Evolutionary conservation across 2,797 vertebrate species (phyloP).

Genomic region (Myotis daubentonii): DNA sequence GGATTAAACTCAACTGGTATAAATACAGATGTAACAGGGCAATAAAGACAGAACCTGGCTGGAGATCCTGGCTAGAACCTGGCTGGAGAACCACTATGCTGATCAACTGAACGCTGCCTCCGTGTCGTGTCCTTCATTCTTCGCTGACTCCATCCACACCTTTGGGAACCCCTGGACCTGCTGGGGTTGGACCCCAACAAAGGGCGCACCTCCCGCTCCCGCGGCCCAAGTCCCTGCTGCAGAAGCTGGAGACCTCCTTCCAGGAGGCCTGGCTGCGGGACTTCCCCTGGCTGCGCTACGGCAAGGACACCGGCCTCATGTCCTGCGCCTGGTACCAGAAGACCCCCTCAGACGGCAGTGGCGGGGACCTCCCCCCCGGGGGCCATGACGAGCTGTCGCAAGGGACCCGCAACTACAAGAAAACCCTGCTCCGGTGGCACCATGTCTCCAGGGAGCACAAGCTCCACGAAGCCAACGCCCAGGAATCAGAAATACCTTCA

Average conservation of each 20-base stretch:
- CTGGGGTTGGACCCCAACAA: no score
- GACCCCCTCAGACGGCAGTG: constrained; percentile 83
- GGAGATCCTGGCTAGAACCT: no score
- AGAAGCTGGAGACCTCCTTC: constrained; percentile 94
- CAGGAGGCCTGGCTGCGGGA: constrained; percentile 96
- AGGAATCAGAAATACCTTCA: constrained; percentile 92
- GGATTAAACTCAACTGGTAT: no score
- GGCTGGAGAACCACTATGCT: no score
- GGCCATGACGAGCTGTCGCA: constrained; percentile 94
- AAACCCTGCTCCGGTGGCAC: constrained; percentile 95
- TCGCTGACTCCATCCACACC: no score
- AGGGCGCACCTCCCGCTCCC: constrained; percentile 90
- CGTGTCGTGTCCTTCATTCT: no score
- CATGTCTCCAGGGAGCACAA: constrained; percentile 96
- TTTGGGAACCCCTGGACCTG: no score
- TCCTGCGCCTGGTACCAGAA: constrained; percentile 96
- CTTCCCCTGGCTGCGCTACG: constrained; percentile 96
- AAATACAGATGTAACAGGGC: no score
- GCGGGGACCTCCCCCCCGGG: constrained; percentile 64
- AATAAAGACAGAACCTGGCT: no score
- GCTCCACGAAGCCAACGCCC: constrained; percentile 92
- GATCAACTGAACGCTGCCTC: no score
- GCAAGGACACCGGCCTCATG: constrained; percentile 96
- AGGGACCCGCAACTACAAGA: constrained; percentile 97
- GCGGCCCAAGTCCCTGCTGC: constrained; percentile 95